Evolutionary conservation across 2,797 vertebrate species (phyloP).

Genomic region (Mormyrops attenuatus): DNA sequence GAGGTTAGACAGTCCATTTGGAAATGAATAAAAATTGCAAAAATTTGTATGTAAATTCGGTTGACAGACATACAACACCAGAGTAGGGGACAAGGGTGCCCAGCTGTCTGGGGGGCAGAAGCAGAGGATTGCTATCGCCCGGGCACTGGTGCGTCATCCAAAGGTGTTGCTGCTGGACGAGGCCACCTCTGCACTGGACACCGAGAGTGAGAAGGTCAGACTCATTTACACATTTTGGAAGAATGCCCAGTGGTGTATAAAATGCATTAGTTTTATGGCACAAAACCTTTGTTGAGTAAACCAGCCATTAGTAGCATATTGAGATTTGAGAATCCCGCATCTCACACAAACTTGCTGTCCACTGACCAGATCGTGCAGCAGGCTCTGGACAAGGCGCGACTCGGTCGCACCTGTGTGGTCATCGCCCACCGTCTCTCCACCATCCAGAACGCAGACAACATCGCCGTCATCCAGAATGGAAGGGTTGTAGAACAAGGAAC

Average conservation of each 20-base stretch:
- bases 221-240: slow-evolving; percentile 21
- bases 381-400: slow-evolving; percentile 51
- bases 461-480: slow-evolving; percentile 53
- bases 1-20: too few species aligned
- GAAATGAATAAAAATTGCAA: too few species aligned
- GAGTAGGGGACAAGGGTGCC: too few species aligned
- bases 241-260: neutral
- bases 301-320: too few species aligned
- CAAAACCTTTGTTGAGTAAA: neutral
- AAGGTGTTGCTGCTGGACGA: slow-evolving; percentile 48
- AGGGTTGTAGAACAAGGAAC: slow-evolving; percentile 59
- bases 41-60: too few species aligned
- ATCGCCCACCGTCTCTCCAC: slow-evolving; percentile 59
- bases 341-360: neutral
- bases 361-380: slow-evolving; percentile 53
- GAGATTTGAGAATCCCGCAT: neutral
- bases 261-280: neutral
- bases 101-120: slow-evolving; percentile 37
- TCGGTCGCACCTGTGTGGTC: slow-evolving; percentile 58
- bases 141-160: slow-evolving; percentile 42
- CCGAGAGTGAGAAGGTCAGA: slow-evolving; percentile 43
- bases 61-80: too few species aligned
- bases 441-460: slow-evolving; percentile 56
- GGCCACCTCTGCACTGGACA: slow-evolving; percentile 45
- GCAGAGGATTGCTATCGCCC: slow-evolving; percentile 46